Conservation (phyloP, 2,888 invertebrate genomes). For the Ctenicera cuprea region DNA sequence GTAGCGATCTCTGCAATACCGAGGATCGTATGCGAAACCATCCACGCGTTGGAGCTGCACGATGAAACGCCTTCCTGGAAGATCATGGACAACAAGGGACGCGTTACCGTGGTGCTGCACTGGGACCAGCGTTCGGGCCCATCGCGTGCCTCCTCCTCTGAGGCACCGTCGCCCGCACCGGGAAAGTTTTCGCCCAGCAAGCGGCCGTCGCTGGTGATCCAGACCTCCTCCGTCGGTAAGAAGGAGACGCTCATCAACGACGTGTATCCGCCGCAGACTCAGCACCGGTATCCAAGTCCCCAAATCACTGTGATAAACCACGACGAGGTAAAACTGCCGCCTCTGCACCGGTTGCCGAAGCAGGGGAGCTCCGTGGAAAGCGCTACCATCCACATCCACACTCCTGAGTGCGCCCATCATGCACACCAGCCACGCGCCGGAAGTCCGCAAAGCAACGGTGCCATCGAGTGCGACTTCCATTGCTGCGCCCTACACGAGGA, state of each 20-base stretch:
- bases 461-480: slow-evolving; percentile 93
- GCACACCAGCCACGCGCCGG: slow-evolving; percentile 80
- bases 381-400: slow-evolving; percentile 87
- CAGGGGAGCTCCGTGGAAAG: slow-evolving; percentile 82
- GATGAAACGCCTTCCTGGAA: slow-evolving; percentile 99
- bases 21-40: slow-evolving; percentile 97
- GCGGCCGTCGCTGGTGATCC: slow-evolving; percentile 84
- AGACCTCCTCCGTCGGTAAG: slow-evolving; percentile 78
- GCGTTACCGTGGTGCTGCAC: slow-evolving; percentile 96
- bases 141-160: slow-evolving; percentile 73
- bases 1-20: slow-evolving; percentile 96
- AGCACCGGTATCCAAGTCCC: slow-evolving; percentile 77
- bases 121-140: slow-evolving; percentile 92
- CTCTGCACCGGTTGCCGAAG: slow-evolving; percentile 73
- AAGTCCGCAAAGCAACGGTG: slow-evolving; percentile 77
- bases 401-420: slow-evolving; percentile 87
- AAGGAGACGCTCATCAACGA: slow-evolving; percentile 78
- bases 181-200: slow-evolving; percentile 77
- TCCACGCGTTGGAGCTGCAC: slow-evolving; percentile 95
- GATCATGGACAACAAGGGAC: slow-evolving; percentile 98
- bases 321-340: slow-evolving; percentile 81
- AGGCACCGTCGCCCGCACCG: slow-evolving; percentile 75
- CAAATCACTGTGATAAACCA: slow-evolving; percentile 97
- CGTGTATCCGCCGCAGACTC: slow-evolving; percentile 66
- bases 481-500: slow-evolving; percentile 96